Evolutionary conservation across 2,113 vertebrate genomes (phyloP), one percentile per base, ranked within the genome.

Genomic region (Macquaria australasica): DNA sequence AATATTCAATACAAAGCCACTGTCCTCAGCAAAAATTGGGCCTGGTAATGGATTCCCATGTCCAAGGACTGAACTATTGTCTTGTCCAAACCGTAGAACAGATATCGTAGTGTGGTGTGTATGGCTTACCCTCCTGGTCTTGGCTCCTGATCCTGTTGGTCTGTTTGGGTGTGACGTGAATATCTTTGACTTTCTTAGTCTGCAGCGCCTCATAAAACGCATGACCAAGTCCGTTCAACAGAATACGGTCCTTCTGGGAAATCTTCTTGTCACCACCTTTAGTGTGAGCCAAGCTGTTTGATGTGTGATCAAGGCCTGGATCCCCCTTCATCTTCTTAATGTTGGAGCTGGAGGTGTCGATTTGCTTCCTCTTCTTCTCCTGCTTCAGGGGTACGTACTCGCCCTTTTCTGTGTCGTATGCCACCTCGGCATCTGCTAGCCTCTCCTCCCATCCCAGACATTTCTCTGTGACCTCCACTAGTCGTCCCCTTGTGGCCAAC

Each of bases 321-420:
- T 95, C 93, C 0, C 79, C 79, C 76, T 94, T 94, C 51, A 92
- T 95, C 93, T 95, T 96, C 87, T 93, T 94, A 0, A 83, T 28
- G 16, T 69, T 84, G n/a, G 91, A 72, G 58, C 68, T 90, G 15
- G 94, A 90, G 0, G 85, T 88, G 4, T 97, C 97, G 11, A 94
- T 95, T 66, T 97, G 96, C 23, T 97, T 97, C 87, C 97, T 98
- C 82, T 97, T 97, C 89, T 97, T 98, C 93, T 98, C 98, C 85
- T 97, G 97, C 87, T 96, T 97, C 76, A 96, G 90, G 1, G 97
- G 94, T 10, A 97, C 93, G 9, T 96, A 97, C 86, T 99, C 97
- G 2, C 97, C 97, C 89, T 97, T 97, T 80, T 97, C 96, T 64
- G 90, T 96, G 93, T 98, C 96, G 0, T 96, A 98, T 50, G 96